Conservation (phyloP, 2,113 vertebrate genomes). For the Alethe diademata region DNA sequence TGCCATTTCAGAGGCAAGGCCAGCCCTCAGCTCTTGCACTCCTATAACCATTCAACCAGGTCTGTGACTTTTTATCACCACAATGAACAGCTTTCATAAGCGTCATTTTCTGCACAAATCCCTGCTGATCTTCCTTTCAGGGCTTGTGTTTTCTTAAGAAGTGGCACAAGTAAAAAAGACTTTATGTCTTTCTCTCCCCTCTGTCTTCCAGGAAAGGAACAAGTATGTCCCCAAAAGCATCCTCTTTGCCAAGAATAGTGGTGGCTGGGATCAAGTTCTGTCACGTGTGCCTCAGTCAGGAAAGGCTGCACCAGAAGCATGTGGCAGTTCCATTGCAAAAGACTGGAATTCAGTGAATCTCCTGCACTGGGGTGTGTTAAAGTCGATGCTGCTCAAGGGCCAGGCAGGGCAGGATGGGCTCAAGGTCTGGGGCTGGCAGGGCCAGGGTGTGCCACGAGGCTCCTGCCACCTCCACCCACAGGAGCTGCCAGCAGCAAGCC, state of each 20-base stretch:
- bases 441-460: fast-evolving
- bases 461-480: fast-evolving
- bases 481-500: background rate
- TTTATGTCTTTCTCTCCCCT: background rate
- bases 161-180: background rate
- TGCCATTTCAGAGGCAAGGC: background rate
- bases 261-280: background rate
- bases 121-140: background rate
- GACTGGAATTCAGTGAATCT: background rate
- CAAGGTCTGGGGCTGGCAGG: background rate
- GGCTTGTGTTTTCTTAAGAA: background rate
- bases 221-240: background rate
- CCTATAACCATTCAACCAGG: background rate
- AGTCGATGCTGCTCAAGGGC: fast-evolving
- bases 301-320: background rate
- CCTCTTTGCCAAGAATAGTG: background rate
- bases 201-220: background rate
- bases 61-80: background rate
- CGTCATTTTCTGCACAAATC: background rate
- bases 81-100: background rate
- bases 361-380: background rate
- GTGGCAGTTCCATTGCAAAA: background rate
- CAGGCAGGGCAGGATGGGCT: background rate
- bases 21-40: background rate
- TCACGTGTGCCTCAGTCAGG: background rate